A percentile compares a stretch with the other conserved stretches of the same genome.
phyloP scores from a whole-genome alignment of 2,888 invertebrate genomes.

The Cylloceria caligata region DNA sequence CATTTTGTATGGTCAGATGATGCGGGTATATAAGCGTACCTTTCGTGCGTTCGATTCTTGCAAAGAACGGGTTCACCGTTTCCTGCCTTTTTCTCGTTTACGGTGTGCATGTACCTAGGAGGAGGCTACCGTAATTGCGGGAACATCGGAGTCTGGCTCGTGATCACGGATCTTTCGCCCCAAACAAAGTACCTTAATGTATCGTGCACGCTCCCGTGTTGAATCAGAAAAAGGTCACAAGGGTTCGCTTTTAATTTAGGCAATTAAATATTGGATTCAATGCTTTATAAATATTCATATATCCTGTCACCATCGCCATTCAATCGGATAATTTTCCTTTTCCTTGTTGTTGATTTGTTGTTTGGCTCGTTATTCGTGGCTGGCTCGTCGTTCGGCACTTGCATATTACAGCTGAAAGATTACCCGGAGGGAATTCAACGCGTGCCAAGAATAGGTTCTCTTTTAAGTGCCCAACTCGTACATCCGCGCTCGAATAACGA shows the following conservation, averaged over 20 bases:
- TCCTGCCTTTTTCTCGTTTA: constrained; percentile 22
- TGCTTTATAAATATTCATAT: constrained; percentile 40
- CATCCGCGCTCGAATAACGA: constrained; percentile 57
- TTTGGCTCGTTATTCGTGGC: constrained; percentile 41
- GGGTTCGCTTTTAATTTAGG: constrained; percentile 24
- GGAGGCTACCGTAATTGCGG: constrained; percentile 15
- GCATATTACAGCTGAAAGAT: constrained; percentile 50
- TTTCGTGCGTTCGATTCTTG: constrained; percentile 43
- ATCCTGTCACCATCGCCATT: constrained; percentile 10
- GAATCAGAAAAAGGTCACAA: constrained; percentile 6
- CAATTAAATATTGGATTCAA: constrained; percentile 36
- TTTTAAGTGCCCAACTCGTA: constrained; percentile 49
- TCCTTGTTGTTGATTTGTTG: constrained; percentile 22
- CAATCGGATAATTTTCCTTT: neutral
- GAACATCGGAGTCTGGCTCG: constrained; percentile 34
- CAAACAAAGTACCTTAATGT: constrained; percentile 42
- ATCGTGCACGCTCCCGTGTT: constrained; percentile 17
- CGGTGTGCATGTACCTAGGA: constrained; percentile 7
- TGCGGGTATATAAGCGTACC: constrained; percentile 23
- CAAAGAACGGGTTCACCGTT: constrained; percentile 31
- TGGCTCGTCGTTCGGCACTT: constrained; percentile 33
- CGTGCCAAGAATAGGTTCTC: constrained; percentile 57
- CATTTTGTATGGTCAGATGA: constrained; percentile 34
- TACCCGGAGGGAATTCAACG: constrained; percentile 16
- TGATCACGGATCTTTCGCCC: constrained; percentile 16